phyloP scores from a whole-genome alignment of 2,113 vertebrate species.

The Meriones unguiculatus region DNA sequence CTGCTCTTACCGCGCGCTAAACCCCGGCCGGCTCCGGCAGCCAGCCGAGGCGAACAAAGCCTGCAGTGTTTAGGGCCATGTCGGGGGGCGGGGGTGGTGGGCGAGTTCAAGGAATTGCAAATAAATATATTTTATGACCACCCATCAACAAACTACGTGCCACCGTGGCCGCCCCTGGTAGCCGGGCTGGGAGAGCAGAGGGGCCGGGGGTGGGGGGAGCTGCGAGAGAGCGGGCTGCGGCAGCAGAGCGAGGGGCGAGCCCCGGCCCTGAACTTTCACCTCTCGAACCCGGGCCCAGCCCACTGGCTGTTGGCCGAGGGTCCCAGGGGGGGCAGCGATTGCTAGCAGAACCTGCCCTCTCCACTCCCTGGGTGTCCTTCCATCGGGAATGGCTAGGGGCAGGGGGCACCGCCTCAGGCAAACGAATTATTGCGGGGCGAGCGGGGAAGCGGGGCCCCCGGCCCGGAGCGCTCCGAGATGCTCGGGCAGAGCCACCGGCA shows the following conservation, averaged over 20 bases:
- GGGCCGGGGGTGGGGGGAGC: background rate
- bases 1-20: constrained; percentile 34
- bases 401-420: background rate
- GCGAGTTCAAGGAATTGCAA: constrained; percentile 80
- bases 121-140: constrained; percentile 86
- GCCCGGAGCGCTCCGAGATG: background rate
- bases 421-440: background rate
- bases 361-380: background rate
- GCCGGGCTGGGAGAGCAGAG: constrained; percentile 46
- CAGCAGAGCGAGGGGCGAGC: constrained; percentile 12
- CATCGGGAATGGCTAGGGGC: background rate
- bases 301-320: constrained; percentile 72
- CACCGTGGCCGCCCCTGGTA: constrained; percentile 76
- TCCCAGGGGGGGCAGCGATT: background rate
- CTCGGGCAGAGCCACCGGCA: background rate
- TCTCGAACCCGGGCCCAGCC: constrained; percentile 84
- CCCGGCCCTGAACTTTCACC: constrained; percentile 89
- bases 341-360: constrained; percentile 17
- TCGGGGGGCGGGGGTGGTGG: constrained; percentile 50
- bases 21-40: constrained; percentile 58
- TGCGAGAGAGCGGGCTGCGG: background rate
- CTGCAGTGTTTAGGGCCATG: constrained; percentile 61
- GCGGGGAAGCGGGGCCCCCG: background rate
- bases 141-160: constrained; percentile 83
- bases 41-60: constrained; percentile 63